Evolutionary conservation across 2,113 vertebrate species (phyloP).

Genomic region (Laticauda colubrina): DNA sequence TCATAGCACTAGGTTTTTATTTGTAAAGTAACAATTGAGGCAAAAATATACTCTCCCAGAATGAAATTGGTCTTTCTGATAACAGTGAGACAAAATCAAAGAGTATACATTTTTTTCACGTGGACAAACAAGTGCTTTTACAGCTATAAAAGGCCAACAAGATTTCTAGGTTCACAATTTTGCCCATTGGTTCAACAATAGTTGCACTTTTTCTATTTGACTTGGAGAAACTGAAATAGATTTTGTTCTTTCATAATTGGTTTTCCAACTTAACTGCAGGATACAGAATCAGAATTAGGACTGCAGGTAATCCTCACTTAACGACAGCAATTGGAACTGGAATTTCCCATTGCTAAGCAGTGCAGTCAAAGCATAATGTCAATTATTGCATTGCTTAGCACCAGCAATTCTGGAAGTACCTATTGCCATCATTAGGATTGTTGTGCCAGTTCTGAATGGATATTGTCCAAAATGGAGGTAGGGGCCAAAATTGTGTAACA

Average conservation of each 20-base stretch:
- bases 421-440: neutral
- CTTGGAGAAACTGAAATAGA: neutral
- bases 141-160: too few species aligned
- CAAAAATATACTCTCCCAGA: neutral
- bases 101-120: neutral
- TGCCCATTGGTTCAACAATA: neutral
- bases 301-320: neutral
- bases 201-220: neutral
- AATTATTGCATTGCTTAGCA: neutral
- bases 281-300: neutral
- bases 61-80: neutral
- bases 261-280: neutral
- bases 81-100: neutral
- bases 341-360: neutral
- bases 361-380: neutral
- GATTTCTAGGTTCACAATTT: neutral
- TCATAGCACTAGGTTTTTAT: neutral
- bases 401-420: neutral
- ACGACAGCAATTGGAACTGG: neutral
- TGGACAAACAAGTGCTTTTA: neutral
- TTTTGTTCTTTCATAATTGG: neutral
- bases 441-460: neutral
- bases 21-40: neutral
- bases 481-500: neutral
- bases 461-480: neutral